Evolutionary conservation across 2,797 vertebrate genomes (phyloP).

Genomic region (Microchirus variegatus): DNA sequence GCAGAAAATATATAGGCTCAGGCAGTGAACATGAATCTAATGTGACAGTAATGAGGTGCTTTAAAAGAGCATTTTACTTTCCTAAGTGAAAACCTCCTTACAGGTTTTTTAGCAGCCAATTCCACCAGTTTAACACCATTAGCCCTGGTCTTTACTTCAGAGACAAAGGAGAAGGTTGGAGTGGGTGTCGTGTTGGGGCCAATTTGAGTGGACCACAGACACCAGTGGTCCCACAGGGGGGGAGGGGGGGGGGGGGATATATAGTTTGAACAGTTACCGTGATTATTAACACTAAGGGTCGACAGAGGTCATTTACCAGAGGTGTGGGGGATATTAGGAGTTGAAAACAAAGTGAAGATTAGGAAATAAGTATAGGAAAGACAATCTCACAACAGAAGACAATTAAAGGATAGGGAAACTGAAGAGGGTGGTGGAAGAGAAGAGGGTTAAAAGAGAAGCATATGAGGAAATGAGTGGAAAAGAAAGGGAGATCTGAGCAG

Average conservation of each 20-base stretch:
- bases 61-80: not conserved
- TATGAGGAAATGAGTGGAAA: not conserved
- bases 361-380: not conserved
- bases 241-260: constrained; percentile 39
- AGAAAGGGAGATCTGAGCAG: not conserved
- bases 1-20: too few species aligned
- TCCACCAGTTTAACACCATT: constrained; percentile 46
- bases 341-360: constrained; percentile 1
- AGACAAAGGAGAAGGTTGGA: constrained; percentile 14
- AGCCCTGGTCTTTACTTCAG: constrained; percentile 28
- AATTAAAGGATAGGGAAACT: not conserved
- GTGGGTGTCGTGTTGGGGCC: constrained; percentile 56
- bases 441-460: not conserved
- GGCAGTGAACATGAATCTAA: too few species aligned
- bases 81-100: not conserved
- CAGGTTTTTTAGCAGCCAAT: constrained; percentile 1
- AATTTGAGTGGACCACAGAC: constrained; percentile 52
- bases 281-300: constrained; percentile 50
- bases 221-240: constrained; percentile 30
- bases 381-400: not conserved
- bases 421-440: not conserved
- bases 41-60: too few species aligned
- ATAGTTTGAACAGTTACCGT: constrained; percentile 40
- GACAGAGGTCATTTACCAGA: constrained; percentile 54
- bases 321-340: constrained; percentile 31